Conservation (phyloP, 2,797 vertebrate genomes). For the Centroberyx gerrardi region DNA sequence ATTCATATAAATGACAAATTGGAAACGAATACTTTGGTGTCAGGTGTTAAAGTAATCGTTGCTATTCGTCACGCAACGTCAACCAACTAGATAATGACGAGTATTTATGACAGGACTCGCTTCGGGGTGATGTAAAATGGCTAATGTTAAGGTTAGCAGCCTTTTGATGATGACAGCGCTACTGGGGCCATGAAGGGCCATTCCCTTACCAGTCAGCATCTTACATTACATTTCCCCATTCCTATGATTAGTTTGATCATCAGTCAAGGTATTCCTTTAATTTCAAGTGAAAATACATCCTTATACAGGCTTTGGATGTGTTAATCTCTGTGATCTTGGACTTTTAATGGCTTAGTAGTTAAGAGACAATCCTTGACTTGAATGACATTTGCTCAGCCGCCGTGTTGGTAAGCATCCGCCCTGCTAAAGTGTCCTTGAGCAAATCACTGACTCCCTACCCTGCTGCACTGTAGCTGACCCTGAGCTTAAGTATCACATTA, state of each 20-base stretch:
- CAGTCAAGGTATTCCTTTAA: neutral
- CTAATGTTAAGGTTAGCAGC: conserved; percentile 57
- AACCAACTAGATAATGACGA: neutral
- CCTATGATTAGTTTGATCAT: neutral
- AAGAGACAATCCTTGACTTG: no score
- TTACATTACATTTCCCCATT: neutral
- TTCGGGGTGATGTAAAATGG: conserved; percentile 15
- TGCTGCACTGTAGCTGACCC: no score
- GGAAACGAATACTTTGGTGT: fast-evolving
- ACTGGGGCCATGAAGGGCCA: neutral
- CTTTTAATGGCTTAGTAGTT: no score
- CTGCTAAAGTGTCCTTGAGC: neutral
- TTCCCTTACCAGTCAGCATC: neutral
- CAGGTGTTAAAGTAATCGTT: neutral
- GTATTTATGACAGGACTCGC: neutral
- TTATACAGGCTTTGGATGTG: neutral
- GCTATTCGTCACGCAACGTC: neutral
- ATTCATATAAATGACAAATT: neutral
- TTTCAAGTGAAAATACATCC: no score
- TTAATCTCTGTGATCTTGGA: neutral
- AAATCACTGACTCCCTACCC: neutral
- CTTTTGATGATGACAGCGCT: conserved; percentile 35
- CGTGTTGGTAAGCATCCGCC: no score
- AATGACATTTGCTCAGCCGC: no score
- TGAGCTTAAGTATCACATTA: no score